Conservation (phyloP, 2,113 vertebrate genomes). For the Charadrius vociferus region DNA sequence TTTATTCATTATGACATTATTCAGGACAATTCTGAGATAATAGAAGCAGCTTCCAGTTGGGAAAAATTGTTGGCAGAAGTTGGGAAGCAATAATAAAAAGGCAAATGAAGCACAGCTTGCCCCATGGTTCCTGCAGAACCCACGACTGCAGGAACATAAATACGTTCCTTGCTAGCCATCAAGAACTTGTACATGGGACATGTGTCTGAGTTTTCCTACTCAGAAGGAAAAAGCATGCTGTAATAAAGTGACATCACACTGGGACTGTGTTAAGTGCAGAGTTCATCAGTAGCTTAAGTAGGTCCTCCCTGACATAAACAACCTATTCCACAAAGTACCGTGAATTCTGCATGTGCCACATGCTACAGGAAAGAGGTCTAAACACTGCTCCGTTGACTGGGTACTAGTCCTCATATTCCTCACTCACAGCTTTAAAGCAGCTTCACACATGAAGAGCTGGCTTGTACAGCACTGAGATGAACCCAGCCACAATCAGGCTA, state of each 20-base stretch:
- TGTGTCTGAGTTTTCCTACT: not conserved
- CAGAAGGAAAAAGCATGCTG: not conserved
- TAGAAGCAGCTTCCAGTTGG: not conserved
- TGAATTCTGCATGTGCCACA: not conserved
- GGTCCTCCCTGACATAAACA: not conserved
- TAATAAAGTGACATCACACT: not conserved
- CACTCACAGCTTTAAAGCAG: not conserved
- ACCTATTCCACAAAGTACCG: not conserved
- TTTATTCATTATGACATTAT: not conserved
- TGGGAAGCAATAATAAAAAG: not conserved
- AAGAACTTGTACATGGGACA: not conserved
- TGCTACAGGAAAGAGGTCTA: not conserved
- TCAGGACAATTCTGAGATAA: not conserved
- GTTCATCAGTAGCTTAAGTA: not conserved
- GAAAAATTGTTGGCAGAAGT: not conserved
- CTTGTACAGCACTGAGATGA: not conserved
- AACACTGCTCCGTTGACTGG: not conserved
- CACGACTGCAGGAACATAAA: fast-evolving
- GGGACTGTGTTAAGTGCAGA: not conserved
- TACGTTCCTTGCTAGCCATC: not conserved
- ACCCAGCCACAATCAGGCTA: not conserved
- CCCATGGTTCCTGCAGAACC: not conserved
- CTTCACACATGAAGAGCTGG: not conserved
- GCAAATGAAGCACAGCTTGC: not conserved
- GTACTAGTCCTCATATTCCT: not conserved